Evolutionary conservation across 2,113 vertebrate species (phyloP), one percentile per base, ranked within the genome.

Genomic region (Loxodonta africana): DNA sequence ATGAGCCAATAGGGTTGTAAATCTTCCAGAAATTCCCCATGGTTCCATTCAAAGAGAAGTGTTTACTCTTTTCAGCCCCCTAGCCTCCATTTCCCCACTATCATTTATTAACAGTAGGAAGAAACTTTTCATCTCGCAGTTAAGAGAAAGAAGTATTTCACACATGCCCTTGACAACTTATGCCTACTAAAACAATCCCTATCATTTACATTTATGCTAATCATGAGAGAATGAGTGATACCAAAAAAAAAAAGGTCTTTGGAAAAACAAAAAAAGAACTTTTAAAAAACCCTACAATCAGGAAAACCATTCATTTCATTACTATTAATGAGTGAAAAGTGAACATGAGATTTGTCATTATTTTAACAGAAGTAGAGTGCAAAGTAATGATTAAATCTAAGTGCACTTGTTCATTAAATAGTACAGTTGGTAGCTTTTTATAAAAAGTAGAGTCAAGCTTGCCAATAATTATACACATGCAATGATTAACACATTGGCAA

Each of bases 71-170:
- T 97, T 98, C 98, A 98, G 95, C 97, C 94, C 28, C 90, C 62
- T 97, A 89, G 98, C 96, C 97, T 98, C 98, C 97, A 98, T 98
- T 98, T 98, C 97, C 96, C 98, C 96, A 97, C 97, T 97, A 98
- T 98, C 97, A 98, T 98, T 98, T 98, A 98, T 97, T 98, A 99
- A 98, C 97, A 98, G 95, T 98, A 97, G 98, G 98, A 98, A 97
- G 97, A 98, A 98, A 98, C 97, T 99, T 99, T 99, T 98, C 97
- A 98, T 98, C 97, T 96, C 96, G 95, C 96, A 98, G 97, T 97
- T 98, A 97, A 98, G 97, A 98, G 92, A 99, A 98, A 98, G 94
- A 98, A 98, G 96, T 97, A 96, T 98, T 98, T 97, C 91, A 97
- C 81, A 97, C 94, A 98, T 98, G 98, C 97, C 95, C 97, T 97